Percentiles rank a stretch among this genome's conserved stretches.
Conservation (phyloP, 2,113 vertebrate species). For the Scalopus aquaticus region DNA sequence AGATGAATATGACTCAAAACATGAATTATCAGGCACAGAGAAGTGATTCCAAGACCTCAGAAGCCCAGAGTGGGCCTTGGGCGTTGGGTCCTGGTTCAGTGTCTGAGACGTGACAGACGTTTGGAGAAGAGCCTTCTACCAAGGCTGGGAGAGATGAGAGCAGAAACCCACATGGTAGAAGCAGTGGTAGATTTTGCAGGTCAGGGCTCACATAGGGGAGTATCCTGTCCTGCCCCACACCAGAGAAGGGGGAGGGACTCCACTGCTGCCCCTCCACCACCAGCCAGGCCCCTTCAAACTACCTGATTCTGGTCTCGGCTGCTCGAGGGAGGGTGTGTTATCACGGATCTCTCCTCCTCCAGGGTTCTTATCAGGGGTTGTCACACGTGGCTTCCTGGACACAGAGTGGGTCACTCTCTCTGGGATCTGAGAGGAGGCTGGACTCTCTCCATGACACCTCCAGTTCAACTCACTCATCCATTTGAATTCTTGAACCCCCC, state of each 20-base stretch:
- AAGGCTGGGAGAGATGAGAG: neutral
- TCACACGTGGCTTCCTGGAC: neutral
- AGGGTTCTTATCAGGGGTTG: neutral
- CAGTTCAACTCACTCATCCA: neutral
- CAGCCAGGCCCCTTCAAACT: neutral
- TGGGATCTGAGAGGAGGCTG: neutral
- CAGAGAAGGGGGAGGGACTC: neutral
- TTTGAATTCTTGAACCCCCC: neutral
- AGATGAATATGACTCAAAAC: neutral
- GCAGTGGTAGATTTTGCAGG: rapidly evolving
- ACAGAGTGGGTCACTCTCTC: neutral
- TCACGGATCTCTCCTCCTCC: neutral
- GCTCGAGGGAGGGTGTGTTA: too few relatives aligned
- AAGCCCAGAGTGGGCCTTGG: neutral
- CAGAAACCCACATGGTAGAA: neutral
- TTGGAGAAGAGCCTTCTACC: too few relatives aligned
- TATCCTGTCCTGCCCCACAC: rapidly evolving
- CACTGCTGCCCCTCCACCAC: rapidly evolving
- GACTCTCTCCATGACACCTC: too few relatives aligned
- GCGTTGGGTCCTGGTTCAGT: neutral
- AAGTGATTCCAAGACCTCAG: neutral
- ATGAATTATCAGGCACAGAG: neutral
- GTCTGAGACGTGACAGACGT: rapidly evolving
- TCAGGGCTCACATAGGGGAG: rapidly evolving
- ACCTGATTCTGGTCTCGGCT: conserved; percentile 26